Evolutionary conservation across 2,888 invertebrate species (phyloP).

Genomic region (Selenia dentaria): DNA sequence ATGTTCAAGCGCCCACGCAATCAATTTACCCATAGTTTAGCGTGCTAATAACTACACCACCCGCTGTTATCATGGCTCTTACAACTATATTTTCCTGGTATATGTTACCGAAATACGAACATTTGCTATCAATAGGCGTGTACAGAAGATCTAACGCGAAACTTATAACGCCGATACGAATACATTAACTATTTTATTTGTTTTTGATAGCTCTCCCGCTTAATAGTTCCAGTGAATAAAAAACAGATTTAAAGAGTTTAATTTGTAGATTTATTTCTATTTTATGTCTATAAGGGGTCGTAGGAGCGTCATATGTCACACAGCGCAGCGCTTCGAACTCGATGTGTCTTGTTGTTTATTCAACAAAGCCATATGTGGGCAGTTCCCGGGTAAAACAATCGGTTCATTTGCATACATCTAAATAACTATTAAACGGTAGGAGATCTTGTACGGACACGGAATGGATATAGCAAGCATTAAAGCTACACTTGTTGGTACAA

Average conservation of each 20-base stretch:
- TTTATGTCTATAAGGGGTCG: conserved; percentile 43
- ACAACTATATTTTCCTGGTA: conserved; percentile 36
- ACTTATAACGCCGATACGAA: conserved; percentile 46
- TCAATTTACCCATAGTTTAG: conserved; percentile 52
- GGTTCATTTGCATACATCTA: conserved; percentile 36
- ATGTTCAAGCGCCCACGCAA: conserved; percentile 53
- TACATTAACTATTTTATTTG: conserved; percentile 48
- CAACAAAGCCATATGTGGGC: conserved; percentile 51
- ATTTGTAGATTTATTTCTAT: neutral
- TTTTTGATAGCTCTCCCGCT: conserved; percentile 58
- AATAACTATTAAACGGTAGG: conserved; percentile 29
- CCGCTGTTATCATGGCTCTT: conserved; percentile 59
- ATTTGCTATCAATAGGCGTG: conserved; percentile 24
- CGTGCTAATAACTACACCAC: conserved; percentile 58
- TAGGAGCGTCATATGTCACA: conserved; percentile 48
- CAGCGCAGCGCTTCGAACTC: conserved; percentile 44
- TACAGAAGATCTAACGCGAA: conserved; percentile 52
- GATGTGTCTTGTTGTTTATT: conserved; percentile 51
- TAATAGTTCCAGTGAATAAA: conserved; percentile 19
- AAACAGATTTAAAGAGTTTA: neutral
- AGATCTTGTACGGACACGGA: conserved; percentile 6
- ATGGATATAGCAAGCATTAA: conserved; percentile 5
- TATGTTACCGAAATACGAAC: conserved; percentile 9
- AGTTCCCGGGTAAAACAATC: conserved; percentile 39
- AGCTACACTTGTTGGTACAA: conserved; percentile 4